Conservation (phyloP, 1,140 invertebrate genomes). For the Lepidurus arcticus region DNA sequence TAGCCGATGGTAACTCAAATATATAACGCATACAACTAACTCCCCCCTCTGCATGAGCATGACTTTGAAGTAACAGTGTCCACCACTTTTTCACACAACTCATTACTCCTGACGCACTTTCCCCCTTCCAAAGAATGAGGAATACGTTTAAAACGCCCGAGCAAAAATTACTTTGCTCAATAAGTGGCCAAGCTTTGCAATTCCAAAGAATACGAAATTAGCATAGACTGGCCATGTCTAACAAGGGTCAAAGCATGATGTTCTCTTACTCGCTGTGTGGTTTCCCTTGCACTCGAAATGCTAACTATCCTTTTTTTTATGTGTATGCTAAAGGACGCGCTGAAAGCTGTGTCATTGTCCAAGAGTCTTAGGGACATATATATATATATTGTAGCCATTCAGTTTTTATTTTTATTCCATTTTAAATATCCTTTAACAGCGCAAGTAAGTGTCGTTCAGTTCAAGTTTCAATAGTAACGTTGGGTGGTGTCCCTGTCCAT, state of each 20-base stretch:
- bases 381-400: conserved; percentile 15
- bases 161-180: background rate
- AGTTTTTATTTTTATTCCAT: no score
- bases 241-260: background rate
- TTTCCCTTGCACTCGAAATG: background rate
- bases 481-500: conserved; percentile 14
- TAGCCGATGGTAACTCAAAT: conserved; percentile 10
- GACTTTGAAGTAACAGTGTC: conserved; percentile 10
- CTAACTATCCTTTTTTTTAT: background rate
- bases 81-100: conserved; percentile 5
- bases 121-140: no score
- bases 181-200: conserved; percentile 16
- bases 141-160: background rate
- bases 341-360: background rate
- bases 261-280: background rate
- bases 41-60: background rate
- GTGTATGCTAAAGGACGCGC: background rate
- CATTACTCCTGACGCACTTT: background rate
- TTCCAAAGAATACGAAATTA: background rate
- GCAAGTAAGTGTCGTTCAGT: background rate
- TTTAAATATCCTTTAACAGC: background rate
- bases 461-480: background rate
- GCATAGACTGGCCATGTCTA: background rate
- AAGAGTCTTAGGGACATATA: background rate
- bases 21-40: background rate